Evolutionary conservation across 1,140 invertebrate species (phyloP).

Genomic region (Neuroterus valhalla): DNA sequence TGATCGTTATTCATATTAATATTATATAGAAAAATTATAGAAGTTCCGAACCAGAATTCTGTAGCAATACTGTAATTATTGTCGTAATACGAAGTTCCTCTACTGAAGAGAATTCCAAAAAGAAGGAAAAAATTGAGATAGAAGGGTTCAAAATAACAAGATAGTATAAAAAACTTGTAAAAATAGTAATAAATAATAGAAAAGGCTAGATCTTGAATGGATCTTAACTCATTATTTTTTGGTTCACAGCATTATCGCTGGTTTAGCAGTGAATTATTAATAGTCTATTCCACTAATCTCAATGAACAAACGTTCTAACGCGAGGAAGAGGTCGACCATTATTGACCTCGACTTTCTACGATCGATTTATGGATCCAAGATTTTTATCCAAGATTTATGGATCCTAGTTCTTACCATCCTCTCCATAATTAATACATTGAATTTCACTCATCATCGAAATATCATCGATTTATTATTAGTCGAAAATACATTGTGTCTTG

Average conservation of each 20-base stretch:
- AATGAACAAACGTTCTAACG: not conserved
- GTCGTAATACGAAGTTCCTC: too few relatives aligned
- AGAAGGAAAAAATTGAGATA: too few relatives aligned
- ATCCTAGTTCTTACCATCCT: not conserved
- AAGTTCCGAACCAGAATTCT: too few relatives aligned
- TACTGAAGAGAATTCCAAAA: too few relatives aligned
- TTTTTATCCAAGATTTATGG: too few relatives aligned
- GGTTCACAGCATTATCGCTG: not conserved
- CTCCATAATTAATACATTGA: slow-evolving; percentile 35
- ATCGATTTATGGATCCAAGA: slow-evolving; percentile 13
- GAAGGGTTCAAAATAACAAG: too few relatives aligned
- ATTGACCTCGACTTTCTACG: slow-evolving; percentile 26
- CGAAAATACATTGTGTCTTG: not conserved
- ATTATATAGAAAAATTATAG: too few relatives aligned
- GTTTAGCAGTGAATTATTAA: slow-evolving; percentile 13
- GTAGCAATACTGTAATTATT: too few relatives aligned
- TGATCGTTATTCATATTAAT: too few relatives aligned
- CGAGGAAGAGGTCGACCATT: slow-evolving; percentile 9
- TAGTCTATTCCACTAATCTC: slow-evolving; percentile 16
- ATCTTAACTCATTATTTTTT: not conserved
- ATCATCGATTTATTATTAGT: slow-evolving; percentile 38
- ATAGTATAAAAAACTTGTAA: too few relatives aligned
- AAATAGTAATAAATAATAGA: too few relatives aligned
- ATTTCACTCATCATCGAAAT: slow-evolving; percentile 44
- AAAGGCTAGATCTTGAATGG: not conserved